phyloP scores from a whole-genome alignment of 2,797 vertebrate species.

The Tokudaia muenninki region DNA sequence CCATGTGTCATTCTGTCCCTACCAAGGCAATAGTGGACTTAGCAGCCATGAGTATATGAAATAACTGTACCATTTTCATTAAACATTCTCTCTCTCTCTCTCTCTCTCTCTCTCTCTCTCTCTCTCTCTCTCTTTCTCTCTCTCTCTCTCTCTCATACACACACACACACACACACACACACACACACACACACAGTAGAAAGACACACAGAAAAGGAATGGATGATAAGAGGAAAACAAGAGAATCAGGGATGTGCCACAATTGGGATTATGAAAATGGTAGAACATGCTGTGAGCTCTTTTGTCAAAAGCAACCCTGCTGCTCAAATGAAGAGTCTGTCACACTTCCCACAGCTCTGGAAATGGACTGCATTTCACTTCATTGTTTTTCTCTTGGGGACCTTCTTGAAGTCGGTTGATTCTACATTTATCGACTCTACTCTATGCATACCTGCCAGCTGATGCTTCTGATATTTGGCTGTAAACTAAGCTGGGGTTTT shows the following conservation, averaged over 20 bases:
- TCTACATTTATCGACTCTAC: neutral
- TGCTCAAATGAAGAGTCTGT: neutral
- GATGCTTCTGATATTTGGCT: neutral
- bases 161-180: neutral
- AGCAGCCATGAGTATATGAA: neutral
- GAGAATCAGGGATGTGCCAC: no score
- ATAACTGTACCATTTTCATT: conserved; percentile 16
- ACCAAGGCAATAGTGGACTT: no score
- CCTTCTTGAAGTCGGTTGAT: neutral
- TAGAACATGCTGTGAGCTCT: neutral
- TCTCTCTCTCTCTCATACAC: no score
- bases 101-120: no score
- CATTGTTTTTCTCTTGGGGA: neutral
- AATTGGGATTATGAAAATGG: neutral
- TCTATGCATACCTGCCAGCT: neutral
- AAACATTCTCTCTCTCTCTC: neutral
- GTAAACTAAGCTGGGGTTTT: neutral
- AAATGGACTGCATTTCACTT: neutral
- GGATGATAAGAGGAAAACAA: neutral
- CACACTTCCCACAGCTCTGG: neutral
- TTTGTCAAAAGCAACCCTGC: neutral
- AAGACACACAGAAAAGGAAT: neutral
- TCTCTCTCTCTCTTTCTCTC: no score
- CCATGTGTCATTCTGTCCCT: no score
- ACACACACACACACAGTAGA: neutral